Percentiles rank a stretch among this genome's conserved stretches.
These are phyloP conservation scores for Labeo catla DNA, from an alignment of 2,113 vertebrate species.

Conservation along the genomic window DNA sequence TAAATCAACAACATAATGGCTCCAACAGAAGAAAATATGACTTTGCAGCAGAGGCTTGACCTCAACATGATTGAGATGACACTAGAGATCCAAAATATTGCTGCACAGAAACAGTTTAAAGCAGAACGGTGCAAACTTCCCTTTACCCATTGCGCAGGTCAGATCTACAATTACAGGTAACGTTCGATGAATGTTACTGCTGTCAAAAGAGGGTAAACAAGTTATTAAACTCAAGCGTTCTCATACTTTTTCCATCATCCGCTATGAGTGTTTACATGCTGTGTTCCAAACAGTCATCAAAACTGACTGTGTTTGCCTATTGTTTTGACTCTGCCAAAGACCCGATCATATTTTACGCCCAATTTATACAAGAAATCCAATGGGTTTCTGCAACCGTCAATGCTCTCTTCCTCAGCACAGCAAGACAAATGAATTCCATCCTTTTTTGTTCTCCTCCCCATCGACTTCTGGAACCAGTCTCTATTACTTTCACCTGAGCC, in stretches of 20 bases:
- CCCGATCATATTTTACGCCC: not conserved
- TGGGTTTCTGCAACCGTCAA: not conserved
- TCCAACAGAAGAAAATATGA: constrained; percentile 3
- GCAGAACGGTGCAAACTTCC: not conserved
- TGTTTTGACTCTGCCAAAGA: not conserved
- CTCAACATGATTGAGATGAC: not conserved
- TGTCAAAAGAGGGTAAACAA: not conserved
- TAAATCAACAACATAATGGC: not conserved
- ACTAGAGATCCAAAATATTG: not conserved
- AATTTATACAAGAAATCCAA: not conserved
- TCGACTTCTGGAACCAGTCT: constrained; percentile 15
- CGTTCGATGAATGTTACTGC: not conserved
- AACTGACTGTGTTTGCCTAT: not conserved
- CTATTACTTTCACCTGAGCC: constrained; percentile 3
- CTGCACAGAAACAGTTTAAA: not conserved
- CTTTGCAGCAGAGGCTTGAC: not conserved
- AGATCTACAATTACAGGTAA: not conserved
- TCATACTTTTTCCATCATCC: not conserved
- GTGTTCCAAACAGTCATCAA: not conserved
- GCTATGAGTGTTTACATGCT: not conserved
- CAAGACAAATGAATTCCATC: not conserved
- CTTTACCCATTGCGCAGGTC: not conserved
- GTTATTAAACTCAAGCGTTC: constrained; percentile 12
- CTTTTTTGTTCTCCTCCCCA: constrained; percentile 15
- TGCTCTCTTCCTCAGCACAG: not conserved